A percentile compares a stretch with the other conserved stretches of the same genome.
Evolutionary conservation across 2,113 vertebrate genomes (phyloP).

Genomic region (Psophia crepitans): DNA sequence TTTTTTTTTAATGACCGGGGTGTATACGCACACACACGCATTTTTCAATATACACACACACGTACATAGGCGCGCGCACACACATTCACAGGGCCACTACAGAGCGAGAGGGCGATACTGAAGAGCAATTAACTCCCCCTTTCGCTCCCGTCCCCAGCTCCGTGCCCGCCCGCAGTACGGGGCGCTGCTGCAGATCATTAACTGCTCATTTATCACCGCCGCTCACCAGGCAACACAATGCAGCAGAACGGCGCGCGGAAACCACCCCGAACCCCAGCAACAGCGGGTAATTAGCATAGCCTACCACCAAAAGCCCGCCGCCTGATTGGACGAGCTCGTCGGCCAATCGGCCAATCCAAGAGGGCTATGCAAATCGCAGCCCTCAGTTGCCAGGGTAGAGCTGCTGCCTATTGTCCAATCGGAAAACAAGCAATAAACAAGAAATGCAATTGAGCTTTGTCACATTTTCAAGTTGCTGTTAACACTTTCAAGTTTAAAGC

Average conservation of each 20-base stretch:
- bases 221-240: slow-evolving; percentile 94
- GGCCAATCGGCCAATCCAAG: slow-evolving; percentile 84
- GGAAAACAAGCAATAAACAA: slow-evolving; percentile 98
- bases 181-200: slow-evolving; percentile 91
- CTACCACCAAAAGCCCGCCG: slow-evolving; percentile 87
- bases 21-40: neutral
- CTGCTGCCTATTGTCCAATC: slow-evolving; percentile 93
- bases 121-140: slow-evolving; percentile 68
- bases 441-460: slow-evolving; percentile 96
- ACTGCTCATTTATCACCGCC: slow-evolving; percentile 92
- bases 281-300: slow-evolving; percentile 99
- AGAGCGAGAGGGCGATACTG: neutral
- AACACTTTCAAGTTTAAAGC: slow-evolving; percentile 82
- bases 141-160: slow-evolving; percentile 66
- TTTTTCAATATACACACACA: too few species aligned
- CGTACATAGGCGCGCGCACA: too few species aligned
- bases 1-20: neutral
- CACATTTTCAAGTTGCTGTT: slow-evolving; percentile 91
- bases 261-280: slow-evolving; percentile 95
- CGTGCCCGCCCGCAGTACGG: slow-evolving; percentile 80
- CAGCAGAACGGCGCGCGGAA: slow-evolving; percentile 87
- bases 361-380: slow-evolving; percentile 91
- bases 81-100: neutral
- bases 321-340: slow-evolving; percentile 87
- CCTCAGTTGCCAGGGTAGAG: slow-evolving; percentile 98